A percentile compares a stretch with the other conserved stretches of the same genome.
Evolutionary conservation across 2,888 invertebrate genomes (phyloP).

Genomic region (Lampropteryx suffumata): DNA sequence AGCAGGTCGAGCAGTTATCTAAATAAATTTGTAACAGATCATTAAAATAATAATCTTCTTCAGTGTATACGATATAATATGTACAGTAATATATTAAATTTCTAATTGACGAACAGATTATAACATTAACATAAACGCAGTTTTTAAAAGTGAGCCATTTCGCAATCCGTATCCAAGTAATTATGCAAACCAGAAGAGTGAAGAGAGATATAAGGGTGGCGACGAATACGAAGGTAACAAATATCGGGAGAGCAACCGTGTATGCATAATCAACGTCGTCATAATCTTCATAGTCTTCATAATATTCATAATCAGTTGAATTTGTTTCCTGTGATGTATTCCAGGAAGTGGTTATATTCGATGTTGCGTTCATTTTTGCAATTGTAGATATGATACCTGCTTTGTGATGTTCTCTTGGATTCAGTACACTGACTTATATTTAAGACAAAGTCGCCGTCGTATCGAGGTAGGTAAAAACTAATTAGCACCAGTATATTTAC

Average conservation of each 20-base stretch:
- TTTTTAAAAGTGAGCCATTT: constrained; percentile 22
- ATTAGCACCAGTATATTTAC: too few relatives aligned
- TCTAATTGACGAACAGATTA: constrained; percentile 11
- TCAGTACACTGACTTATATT: too few relatives aligned
- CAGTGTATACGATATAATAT: background rate
- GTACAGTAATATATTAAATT: background rate
- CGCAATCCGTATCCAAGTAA: constrained; percentile 15
- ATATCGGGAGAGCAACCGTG: too few relatives aligned
- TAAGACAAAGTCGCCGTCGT: too few relatives aligned
- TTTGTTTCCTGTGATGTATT: constrained; percentile 1
- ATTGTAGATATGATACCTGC: too few relatives aligned
- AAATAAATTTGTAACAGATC: constrained; percentile 18
- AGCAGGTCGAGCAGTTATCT: constrained; percentile 20
- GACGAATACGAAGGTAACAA: background rate
- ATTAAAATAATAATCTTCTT: background rate
- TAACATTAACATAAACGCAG: constrained; percentile 18
- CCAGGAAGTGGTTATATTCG: background rate
- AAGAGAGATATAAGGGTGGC: constrained; percentile 6
- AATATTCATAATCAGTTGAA: background rate
- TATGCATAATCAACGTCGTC: background rate
- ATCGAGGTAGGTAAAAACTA: too few relatives aligned
- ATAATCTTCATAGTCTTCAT: background rate
- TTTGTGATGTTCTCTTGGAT: background rate
- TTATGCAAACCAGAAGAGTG: constrained; percentile 13
- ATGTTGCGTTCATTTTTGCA: constrained; percentile 2